Base-by-base conservation (phyloP, 2,113 vertebrate species). In the Oreochromis niloticus region DNA sequence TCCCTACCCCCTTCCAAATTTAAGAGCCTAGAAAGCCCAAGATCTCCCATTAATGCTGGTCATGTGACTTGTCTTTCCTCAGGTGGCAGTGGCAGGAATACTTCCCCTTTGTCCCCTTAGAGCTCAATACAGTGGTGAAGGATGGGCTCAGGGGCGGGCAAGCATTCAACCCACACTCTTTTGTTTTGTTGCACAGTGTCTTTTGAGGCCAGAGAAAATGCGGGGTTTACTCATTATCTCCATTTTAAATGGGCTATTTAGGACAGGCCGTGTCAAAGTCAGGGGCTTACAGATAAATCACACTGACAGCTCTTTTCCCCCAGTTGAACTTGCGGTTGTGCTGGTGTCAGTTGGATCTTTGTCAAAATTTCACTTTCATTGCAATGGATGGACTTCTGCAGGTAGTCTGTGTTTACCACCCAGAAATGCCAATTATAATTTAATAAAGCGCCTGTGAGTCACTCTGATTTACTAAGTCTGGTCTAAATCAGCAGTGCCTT, bases 101-200 rank as follows among this genome's bases (percentile, higher is more conserved):
- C 94, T 95, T 96, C 96, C 96, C 94, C 94, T 97, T 98, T 98
- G 97, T 97, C 97, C 97, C 91, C 96, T 97, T 94, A 94, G 79
- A 94, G 96, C 96, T 97, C 97, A 96, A 96, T 95, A 91, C 88
- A 88, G 88, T 24, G 91, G 78, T 96, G 96, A 96, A 91, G 92
- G 96, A 96, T 96, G 94, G 92, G 89, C 82, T 93, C 17, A 85
- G 92, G 94, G 97, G 96, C 88, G 87, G 94, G 87, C 88, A 85
- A 91, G 87, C 95, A 96, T 97, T 95, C 96, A 95, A 96, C 97
- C 96, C 92, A 57, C 96, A 95, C 94, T 95, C 96, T 90, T 96
- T 97, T 98, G 96, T 98, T 96, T 97, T 97, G 95, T 90, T 94
- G 95, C 96, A 88, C 94, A 93, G 89, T 91, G 94, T 97, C 93